Conservation (phyloP, 2,113 vertebrate species). For the Oenanthe melanoleuca region DNA sequence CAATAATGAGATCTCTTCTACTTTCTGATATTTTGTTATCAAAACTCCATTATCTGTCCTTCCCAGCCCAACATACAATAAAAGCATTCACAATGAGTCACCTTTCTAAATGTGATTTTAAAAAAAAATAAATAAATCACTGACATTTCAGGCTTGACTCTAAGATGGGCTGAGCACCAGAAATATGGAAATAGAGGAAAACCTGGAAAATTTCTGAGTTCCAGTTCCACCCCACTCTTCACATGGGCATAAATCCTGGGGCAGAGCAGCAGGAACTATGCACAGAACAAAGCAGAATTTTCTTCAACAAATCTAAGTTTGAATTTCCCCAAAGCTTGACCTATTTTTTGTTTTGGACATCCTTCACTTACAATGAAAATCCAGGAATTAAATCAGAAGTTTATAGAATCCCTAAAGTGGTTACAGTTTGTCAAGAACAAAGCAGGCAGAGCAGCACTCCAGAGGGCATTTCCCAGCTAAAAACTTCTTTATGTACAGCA, state of each 20-base stretch:
- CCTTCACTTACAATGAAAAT: not conserved
- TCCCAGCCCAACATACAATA: not conserved
- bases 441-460: not conserved
- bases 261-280: not conserved
- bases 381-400: not conserved
- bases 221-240: not conserved
- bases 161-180: not conserved
- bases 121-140: not conserved
- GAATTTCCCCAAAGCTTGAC: not conserved
- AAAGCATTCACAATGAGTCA: slow-evolving; percentile 16
- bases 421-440: not conserved
- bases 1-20: slow-evolving; percentile 15
- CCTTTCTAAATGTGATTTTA: not conserved
- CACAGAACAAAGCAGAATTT: not conserved
- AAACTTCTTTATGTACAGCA: not conserved
- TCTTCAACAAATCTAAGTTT: not conserved
- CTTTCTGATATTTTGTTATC: slow-evolving; percentile 23
- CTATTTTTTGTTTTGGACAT: not conserved
- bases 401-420: not conserved
- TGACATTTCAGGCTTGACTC: not conserved
- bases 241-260: not conserved
- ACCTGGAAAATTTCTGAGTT: not conserved
- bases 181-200: not conserved
- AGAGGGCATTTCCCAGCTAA: not conserved
- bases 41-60: slow-evolving; percentile 33